phyloP scores from a whole-genome alignment of 2,113 vertebrate species.

The Spea bombifrons region DNA sequence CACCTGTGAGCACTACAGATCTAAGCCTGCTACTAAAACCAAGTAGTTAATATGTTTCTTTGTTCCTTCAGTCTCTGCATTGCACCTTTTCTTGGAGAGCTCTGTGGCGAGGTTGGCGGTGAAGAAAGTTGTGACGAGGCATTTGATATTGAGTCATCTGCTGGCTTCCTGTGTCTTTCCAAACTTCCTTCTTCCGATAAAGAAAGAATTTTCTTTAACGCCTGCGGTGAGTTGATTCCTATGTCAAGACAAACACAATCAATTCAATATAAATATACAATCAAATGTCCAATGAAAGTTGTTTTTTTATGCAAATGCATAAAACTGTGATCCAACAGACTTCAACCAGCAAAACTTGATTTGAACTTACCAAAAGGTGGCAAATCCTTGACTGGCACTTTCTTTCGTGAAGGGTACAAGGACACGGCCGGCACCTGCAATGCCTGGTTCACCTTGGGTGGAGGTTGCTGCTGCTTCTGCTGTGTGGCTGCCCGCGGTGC shows the following conservation, averaged over 20 bases:
- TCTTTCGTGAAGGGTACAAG: constrained; percentile 90
- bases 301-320: too few species aligned
- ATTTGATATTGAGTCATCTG: constrained; percentile 85
- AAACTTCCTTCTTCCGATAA: constrained; percentile 89
- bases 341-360: neutral
- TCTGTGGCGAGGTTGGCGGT: constrained; percentile 92
- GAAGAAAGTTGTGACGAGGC: constrained; percentile 87
- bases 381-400: constrained; percentile 91
- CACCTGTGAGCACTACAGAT: too few species aligned
- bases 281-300: constrained; percentile 7
- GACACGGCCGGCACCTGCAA: constrained; percentile 90
- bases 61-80: too few species aligned
- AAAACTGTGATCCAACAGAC: neutral
- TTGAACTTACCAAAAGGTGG: constrained; percentile 86
- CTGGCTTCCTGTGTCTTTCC: constrained; percentile 81
- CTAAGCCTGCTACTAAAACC: too few species aligned
- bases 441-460: constrained; percentile 76
- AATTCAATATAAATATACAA: too few species aligned
- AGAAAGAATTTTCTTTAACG: constrained; percentile 97
- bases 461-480: constrained; percentile 71
- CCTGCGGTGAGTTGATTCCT: constrained; percentile 96
- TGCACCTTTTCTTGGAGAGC: constrained; percentile 95
- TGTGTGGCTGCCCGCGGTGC: constrained; percentile 84
- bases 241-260: too few species aligned
- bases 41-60: too few species aligned